Conservation (phyloP, 2,113 vertebrate genomes). For the Oxyura jamaicensis region DNA sequence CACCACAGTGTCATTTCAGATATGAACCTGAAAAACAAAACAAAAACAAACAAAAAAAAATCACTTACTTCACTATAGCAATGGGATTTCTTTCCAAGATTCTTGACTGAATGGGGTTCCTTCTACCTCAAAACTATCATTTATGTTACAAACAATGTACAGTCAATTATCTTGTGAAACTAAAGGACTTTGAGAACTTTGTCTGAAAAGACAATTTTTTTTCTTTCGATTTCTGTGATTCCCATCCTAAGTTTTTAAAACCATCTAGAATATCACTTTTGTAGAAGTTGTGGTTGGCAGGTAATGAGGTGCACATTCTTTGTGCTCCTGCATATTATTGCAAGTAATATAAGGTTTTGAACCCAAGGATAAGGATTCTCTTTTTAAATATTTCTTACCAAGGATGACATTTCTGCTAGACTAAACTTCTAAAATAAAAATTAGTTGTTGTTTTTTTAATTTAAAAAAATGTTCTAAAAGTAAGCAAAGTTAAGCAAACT, state of each 20-base stretch:
- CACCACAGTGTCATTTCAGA: fast-evolving
- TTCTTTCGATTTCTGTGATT: neutral
- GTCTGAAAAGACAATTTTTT: neutral
- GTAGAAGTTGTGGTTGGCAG: neutral
- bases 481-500: neutral
- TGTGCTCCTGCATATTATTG: neutral
- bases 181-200: neutral
- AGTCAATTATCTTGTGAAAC: neutral
- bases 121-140: neutral
- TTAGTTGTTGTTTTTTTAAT: neutral
- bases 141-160: neutral
- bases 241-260: neutral
- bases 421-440: neutral
- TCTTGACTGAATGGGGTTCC: neutral
- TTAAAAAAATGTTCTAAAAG: neutral
- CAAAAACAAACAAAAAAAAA: neutral
- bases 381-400: neutral
- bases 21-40: neutral
- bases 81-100: neutral
- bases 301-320: neutral
- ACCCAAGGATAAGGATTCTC: neutral
- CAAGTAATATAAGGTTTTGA: neutral
- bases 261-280: neutral
- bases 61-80: neutral
- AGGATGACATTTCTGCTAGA: neutral